Evolutionary conservation across 1,140 invertebrate genomes (phyloP), one percentile per base, ranked within the genome.

Genomic region (Maniola jurtina): DNA sequence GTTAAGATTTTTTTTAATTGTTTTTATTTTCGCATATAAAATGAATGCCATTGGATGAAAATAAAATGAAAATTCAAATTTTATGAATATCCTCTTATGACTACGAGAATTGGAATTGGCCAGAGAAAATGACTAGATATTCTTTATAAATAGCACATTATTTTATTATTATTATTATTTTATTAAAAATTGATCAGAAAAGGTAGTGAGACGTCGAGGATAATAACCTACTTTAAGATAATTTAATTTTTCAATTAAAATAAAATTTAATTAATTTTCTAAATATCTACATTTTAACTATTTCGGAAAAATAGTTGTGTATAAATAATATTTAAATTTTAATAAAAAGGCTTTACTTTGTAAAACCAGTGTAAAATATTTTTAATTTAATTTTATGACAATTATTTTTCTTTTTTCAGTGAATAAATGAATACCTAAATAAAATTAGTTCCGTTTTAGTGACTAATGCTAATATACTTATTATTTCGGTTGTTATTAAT

Each of bases 401-500:
- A 5, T 13, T 45, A 45, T 13, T 45, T 45, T 45, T 45, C 13
- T 13, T 45, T 45, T 45, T 11, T 45, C 5, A 11, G 9, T 11
- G 13, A n/a, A 6, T 45, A 45, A 45, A 45, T 45, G 13, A n/a
- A 6, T 45, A 45, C 6, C 6, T 45, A 11, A 45, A 45, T 45
- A 45, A 45, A 13, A 45, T 45, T 45, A 45, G 42, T 45, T 45
- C 42, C 42, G 42, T 45, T 45, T 45, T 45, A 45, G 42, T 45
- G 42, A 45, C 42, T 45, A 45, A 45, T 45, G 42, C 11, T 45
- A 11, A 45, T 45, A 25, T 45, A 45, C 13, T 40, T 45, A n/a
- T 45, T 38, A 38, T 6, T 38, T 38, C 38, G 7, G 36, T 45
- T 11, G 13, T 45, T 13, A 45, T 45, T 45, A 45, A 45, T 13